These are phyloP conservation scores for Sciurus vulgaris DNA, from an alignment of 2,797 vertebrate species.

Conservation along the genomic window DNA sequence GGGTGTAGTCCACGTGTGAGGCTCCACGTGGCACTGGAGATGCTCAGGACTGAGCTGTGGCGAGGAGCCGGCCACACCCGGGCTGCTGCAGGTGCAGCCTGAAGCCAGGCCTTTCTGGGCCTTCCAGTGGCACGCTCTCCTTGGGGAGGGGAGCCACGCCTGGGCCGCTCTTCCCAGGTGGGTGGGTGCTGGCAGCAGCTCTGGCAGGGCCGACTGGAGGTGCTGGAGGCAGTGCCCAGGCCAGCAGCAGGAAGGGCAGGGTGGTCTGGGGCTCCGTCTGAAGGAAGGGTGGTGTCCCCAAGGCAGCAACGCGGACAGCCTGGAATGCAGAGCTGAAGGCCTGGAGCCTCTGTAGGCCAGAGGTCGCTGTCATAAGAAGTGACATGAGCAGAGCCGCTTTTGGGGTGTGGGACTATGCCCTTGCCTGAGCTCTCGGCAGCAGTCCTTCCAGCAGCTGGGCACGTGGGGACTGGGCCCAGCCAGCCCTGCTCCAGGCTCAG, in stretches of 20 bases:
- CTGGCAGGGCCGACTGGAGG: background rate
- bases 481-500: background rate
- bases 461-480: no score
- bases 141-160: background rate
- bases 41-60: no score
- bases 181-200: background rate
- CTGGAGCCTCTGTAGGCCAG: background rate
- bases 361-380: background rate
- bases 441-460: background rate
- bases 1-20: fast-evolving
- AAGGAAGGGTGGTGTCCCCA: fast-evolving
- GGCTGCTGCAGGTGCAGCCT: fast-evolving
- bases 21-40: fast-evolving
- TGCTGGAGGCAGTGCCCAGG: no score
- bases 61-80: no score
- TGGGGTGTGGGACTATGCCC: background rate
- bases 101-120: background rate
- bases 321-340: background rate
- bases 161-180: background rate
- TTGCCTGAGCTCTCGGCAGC: background rate
- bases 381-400: background rate
- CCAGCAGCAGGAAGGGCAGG: no score
- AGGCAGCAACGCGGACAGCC: background rate
- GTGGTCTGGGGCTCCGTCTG: background rate
- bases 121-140: background rate